A percentile compares a stretch with the other conserved stretches of the same genome.
Evolutionary conservation across 1,140 invertebrate species (phyloP).

Genomic region (Paralvinella palmiformis): DNA sequence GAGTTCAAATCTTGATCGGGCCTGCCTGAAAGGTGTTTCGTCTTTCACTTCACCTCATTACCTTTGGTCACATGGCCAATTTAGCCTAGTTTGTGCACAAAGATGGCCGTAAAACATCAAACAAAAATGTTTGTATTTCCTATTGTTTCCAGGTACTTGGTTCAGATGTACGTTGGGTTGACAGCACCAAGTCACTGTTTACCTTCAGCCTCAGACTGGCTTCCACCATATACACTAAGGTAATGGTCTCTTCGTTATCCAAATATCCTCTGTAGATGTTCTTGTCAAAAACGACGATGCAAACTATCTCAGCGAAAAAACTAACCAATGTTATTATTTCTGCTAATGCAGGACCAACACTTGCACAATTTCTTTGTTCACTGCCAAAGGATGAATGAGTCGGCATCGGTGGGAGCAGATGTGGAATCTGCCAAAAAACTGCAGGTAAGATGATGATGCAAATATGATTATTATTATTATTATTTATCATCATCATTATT

Average conservation of each 20-base stretch:
- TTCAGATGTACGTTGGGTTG: slow-evolving; percentile 87
- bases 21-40: no score
- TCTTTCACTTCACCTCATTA: no score
- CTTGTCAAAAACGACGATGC: background rate
- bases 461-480: background rate
- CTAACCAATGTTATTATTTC: no score
- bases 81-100: no score
- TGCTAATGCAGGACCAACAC: slow-evolving; percentile 61
- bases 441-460: slow-evolving; percentile 58
- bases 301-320: no score
- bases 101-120: no score
- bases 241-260: slow-evolving; percentile 18
- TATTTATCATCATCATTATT: background rate
- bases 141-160: slow-evolving; percentile 77
- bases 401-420: slow-evolving; percentile 57
- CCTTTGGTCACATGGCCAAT: background rate
- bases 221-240: slow-evolving; percentile 75
- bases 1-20: background rate
- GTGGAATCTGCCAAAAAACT: slow-evolving; percentile 77
- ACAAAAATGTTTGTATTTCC: slow-evolving; percentile 1
- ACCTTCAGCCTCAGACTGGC: slow-evolving; percentile 72
- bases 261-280: background rate
- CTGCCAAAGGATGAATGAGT: slow-evolving; percentile 53
- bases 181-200: slow-evolving; percentile 79
- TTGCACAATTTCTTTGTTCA: slow-evolving; percentile 74